Evolutionary conservation across 2,888 invertebrate species (phyloP).

Genomic region (Ptilodon capucinus): DNA sequence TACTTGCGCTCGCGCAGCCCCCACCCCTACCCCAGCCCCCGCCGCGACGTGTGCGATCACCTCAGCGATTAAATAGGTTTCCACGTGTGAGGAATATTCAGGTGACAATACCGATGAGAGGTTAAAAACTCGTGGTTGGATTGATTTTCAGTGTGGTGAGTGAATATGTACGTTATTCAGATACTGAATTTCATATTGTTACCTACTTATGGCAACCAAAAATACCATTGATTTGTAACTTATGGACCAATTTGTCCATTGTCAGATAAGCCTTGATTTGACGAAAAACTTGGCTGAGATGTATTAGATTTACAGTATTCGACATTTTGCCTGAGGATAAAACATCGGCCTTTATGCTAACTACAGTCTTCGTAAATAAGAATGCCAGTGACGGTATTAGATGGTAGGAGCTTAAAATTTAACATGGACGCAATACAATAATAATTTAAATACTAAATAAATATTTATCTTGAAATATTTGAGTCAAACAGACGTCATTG

Average conservation of each 20-base stretch:
- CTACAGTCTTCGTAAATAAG: too few relatives aligned
- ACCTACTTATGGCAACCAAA: too few relatives aligned
- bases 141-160: too few relatives aligned
- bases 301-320: too few relatives aligned
- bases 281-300: too few relatives aligned
- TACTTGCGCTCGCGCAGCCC: constrained; percentile 31
- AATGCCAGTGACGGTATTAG: neutral
- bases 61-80: constrained; percentile 36
- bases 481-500: neutral
- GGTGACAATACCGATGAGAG: constrained; percentile 7
- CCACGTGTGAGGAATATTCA: constrained; percentile 20
- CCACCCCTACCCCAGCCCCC: constrained; percentile 15
- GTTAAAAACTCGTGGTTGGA: neutral
- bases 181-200: too few relatives aligned
- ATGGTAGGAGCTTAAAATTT: neutral
- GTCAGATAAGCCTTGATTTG: too few relatives aligned
- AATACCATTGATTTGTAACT: too few relatives aligned
- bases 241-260: too few relatives aligned
- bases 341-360: too few relatives aligned
- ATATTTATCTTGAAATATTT: neutral
- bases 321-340: too few relatives aligned
- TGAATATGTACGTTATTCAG: too few relatives aligned
- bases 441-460: neutral
- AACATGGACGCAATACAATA: neutral
- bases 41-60: constrained; percentile 25